Percentiles rank a stretch among this genome's conserved stretches.
These are phyloP conservation scores for Trachelus tabidus DNA, from an alignment of 2,888 invertebrate species.

Conservation along the genomic window DNA sequence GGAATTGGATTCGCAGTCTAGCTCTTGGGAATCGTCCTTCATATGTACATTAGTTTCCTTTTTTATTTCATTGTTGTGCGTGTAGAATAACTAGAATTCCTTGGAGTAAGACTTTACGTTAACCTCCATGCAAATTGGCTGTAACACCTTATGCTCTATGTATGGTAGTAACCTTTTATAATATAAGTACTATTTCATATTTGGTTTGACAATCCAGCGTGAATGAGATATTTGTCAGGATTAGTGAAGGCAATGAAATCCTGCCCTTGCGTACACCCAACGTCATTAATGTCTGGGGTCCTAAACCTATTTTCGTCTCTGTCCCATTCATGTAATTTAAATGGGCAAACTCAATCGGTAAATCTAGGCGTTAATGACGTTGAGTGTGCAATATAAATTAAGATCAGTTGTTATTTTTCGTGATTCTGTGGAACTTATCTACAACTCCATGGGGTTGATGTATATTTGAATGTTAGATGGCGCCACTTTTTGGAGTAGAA, in stretches of 20 bases:
- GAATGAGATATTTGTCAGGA: slow-evolving; percentile 16
- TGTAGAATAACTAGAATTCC: slow-evolving; percentile 35
- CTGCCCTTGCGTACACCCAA: too few relatives aligned
- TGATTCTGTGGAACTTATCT: too few relatives aligned
- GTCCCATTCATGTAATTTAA: too few relatives aligned
- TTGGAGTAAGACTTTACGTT: too few relatives aligned
- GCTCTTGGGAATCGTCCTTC: background rate
- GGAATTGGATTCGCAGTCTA: background rate
- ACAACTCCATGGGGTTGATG: too few relatives aligned
- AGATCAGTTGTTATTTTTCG: too few relatives aligned
- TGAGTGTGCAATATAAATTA: too few relatives aligned
- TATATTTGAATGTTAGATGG: background rate
- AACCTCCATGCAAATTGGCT: too few relatives aligned
- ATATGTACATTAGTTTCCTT: slow-evolving; percentile 4
- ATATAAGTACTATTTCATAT: slow-evolving; percentile 29
- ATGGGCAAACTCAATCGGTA: too few relatives aligned
- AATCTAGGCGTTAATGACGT: too few relatives aligned
- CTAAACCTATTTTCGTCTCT: too few relatives aligned
- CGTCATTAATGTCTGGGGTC: too few relatives aligned
- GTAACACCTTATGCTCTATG: slow-evolving; percentile 30
- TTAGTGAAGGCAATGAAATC: slow-evolving; percentile 9
- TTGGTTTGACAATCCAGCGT: slow-evolving; percentile 27
- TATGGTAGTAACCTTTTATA: slow-evolving; percentile 30
- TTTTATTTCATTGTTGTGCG: slow-evolving; percentile 31
- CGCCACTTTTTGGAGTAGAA: background rate